Percentiles rank a stretch among this genome's conserved stretches.
Evolutionary conservation across 2,113 vertebrate genomes (phyloP).

Genomic region (Burhinus oedicnemus): DNA sequence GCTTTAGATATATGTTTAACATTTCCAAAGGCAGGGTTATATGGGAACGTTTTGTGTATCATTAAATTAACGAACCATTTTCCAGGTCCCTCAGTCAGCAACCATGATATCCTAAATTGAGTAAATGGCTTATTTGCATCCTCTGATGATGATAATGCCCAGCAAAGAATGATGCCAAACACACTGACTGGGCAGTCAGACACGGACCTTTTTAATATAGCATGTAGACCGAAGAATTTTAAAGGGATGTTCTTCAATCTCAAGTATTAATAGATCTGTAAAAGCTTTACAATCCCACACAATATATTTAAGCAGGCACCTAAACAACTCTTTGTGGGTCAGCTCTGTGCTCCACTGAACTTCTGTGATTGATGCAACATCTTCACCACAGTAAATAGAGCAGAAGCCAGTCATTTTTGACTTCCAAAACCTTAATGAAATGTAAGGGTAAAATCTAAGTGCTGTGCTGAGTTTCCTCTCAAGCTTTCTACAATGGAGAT

Average conservation of each 20-base stretch:
- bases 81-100: not conserved
- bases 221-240: not conserved
- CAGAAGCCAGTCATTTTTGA: not conserved
- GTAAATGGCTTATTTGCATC: not conserved
- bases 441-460: not conserved
- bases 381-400: not conserved
- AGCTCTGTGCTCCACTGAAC: not conserved
- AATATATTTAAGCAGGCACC: not conserved
- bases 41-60: not conserved
- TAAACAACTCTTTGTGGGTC: not conserved
- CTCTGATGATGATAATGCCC: not conserved
- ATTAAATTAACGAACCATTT: slow-evolving; percentile 10
- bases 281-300: slow-evolving; percentile 3
- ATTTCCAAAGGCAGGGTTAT: not conserved
- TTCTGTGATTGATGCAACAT: not conserved
- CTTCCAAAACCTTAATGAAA: not conserved
- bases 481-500: not conserved
- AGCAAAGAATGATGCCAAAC: not conserved
- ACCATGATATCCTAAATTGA: not conserved
- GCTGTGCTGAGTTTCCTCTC: not conserved
- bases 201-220: not conserved
- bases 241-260: not conserved
- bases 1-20: not conserved
- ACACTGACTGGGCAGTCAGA: not conserved
- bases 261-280: not conserved